Conservation (phyloP, 2,113 vertebrate species). For the Dromiciops gliroides region DNA sequence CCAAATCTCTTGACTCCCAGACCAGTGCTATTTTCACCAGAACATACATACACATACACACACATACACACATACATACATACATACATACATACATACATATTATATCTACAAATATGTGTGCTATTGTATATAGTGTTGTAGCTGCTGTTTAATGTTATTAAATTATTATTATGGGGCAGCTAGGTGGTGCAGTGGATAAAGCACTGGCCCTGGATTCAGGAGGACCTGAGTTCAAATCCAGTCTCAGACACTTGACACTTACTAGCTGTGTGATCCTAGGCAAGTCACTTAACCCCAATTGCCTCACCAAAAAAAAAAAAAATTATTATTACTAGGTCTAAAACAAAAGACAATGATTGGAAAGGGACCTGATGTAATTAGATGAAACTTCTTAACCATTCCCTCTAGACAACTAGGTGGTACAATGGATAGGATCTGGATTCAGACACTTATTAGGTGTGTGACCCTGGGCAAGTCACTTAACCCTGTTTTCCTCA, state of each 20-base stretch:
- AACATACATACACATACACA: too few relatives aligned
- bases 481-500: neutral
- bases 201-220: too few relatives aligned
- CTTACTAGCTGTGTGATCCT: too few relatives aligned
- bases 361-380: neutral
- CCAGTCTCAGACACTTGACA: too few relatives aligned
- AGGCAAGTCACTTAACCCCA: too few relatives aligned
- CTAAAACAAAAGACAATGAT: neutral
- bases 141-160: neutral
- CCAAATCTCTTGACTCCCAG: neutral
- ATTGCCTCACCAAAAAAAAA: too few relatives aligned
- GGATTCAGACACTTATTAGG: neutral
- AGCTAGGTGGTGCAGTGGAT: too few relatives aligned
- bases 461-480: neutral
- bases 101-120: too few relatives aligned
- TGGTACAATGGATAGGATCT: neutral
- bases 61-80: too few relatives aligned
- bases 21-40: neutral
- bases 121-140: neutral
- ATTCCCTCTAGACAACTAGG: neutral
- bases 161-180: too few relatives aligned
- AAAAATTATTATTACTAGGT: neutral
- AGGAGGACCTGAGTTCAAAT: too few relatives aligned
- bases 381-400: neutral
- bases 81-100: too few relatives aligned